A percentile compares a stretch with the other conserved stretches of the same genome.
Conservation (phyloP, 2,797 vertebrate genomes). For the Columba guinea region DNA sequence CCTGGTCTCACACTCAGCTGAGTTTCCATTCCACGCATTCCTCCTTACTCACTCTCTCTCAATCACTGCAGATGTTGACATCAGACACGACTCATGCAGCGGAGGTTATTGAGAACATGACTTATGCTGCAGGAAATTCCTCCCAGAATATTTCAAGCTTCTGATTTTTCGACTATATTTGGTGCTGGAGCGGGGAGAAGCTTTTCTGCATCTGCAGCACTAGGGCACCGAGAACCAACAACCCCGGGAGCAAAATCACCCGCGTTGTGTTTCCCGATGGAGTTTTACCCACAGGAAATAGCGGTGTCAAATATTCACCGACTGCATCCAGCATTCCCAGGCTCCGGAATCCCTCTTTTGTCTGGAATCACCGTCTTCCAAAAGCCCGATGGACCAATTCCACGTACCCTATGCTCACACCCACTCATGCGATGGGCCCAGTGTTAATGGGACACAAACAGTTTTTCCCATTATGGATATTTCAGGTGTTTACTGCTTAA, state of each 20-base stretch:
- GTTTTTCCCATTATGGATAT: neutral
- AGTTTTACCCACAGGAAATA: neutral
- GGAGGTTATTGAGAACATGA: neutral
- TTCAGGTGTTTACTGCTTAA: neutral
- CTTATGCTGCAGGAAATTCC: neutral
- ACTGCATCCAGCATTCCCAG: neutral
- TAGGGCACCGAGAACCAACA: neutral
- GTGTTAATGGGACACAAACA: rapidly evolving
- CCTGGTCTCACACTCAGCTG: constrained; percentile 6
- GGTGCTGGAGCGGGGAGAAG: neutral
- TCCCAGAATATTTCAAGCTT: neutral
- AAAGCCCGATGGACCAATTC: neutral
- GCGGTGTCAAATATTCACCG: rapidly evolving
- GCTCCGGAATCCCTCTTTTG: neutral
- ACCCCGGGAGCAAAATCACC: neutral
- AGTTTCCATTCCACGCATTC: constrained; percentile 32
- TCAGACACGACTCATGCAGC: neutral
- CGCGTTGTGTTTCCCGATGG: neutral
- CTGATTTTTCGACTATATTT: neutral
- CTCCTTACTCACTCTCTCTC: neutral
- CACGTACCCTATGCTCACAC: neutral
- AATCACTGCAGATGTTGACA: neutral
- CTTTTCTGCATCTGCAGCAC: neutral
- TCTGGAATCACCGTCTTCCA: neutral
- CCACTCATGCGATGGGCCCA: rapidly evolving